phyloP scores from a whole-genome alignment of 2,113 vertebrate genomes.

The Cricetomys ansorgei region DNA sequence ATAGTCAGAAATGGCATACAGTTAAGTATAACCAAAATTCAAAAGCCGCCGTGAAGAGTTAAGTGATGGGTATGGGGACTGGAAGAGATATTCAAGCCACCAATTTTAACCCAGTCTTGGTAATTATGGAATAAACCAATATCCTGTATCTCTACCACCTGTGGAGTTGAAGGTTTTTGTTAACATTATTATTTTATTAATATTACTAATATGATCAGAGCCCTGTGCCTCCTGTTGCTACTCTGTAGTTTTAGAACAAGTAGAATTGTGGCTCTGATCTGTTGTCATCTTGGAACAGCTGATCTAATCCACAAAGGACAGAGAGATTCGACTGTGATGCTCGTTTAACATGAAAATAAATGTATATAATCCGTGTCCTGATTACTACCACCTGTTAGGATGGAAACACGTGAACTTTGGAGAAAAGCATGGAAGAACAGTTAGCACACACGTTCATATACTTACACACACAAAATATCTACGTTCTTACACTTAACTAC shows the following conservation, averaged over 20 bases:
- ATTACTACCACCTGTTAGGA: not conserved
- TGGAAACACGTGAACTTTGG: not conserved
- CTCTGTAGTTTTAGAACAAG: conserved; percentile 55
- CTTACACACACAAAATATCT: not conserved
- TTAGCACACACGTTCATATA: not conserved
- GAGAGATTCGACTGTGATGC: not conserved
- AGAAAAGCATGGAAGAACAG: conserved; percentile 2
- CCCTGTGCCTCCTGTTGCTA: conserved; percentile 9
- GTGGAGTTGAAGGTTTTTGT: not conserved
- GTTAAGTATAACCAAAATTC: not conserved
- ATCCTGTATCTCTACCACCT: not conserved
- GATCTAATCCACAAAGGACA: not conserved
- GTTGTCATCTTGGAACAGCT: not conserved
- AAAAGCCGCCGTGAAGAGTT: not conserved
- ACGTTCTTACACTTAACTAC: not conserved
- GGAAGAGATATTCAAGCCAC: not conserved
- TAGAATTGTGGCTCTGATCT: conserved; percentile 15
- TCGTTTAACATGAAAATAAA: not conserved
- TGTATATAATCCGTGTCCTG: not conserved
- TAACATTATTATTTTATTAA: too few relatives aligned
- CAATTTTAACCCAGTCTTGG: conserved; percentile 19
- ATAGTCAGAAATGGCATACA: not conserved
- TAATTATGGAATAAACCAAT: not conserved
- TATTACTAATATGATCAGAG: too few relatives aligned
- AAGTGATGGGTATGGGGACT: not conserved